Evolutionary conservation across 1,140 invertebrate species (phyloP).

Genomic region (Campoletis sonorensis): DNA sequence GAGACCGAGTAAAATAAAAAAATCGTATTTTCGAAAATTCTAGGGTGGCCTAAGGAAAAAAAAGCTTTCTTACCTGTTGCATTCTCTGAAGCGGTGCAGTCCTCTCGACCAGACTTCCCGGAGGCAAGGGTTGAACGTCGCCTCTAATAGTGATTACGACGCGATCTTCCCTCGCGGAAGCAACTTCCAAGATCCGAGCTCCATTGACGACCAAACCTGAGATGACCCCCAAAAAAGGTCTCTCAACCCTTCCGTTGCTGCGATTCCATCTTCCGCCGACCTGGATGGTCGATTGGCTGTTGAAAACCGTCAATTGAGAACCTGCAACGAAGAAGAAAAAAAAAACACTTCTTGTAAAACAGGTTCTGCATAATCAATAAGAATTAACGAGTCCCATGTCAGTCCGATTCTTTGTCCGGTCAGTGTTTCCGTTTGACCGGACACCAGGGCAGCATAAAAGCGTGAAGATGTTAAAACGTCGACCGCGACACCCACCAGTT

Average conservation of each 20-base stretch:
- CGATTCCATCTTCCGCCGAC: slow-evolving; percentile 91
- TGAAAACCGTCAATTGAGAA: slow-evolving; percentile 92
- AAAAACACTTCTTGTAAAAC: slow-evolving; percentile 1
- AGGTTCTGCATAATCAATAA: neutral
- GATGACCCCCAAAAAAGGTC: slow-evolving; percentile 90
- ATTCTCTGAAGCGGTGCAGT: slow-evolving; percentile 85
- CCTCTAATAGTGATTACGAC: slow-evolving; percentile 81
- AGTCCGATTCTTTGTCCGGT: slow-evolving; percentile 56
- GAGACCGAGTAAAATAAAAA: too few species aligned
- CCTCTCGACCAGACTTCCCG: slow-evolving; percentile 84
- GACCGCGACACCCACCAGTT: too few species aligned
- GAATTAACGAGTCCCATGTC: too few species aligned
- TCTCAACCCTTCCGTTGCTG: slow-evolving; percentile 82
- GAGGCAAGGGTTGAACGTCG: slow-evolving; percentile 82
- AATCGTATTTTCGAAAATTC: too few species aligned
- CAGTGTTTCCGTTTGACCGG: slow-evolving; percentile 65
- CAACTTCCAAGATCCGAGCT: slow-evolving; percentile 88
- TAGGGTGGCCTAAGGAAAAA: too few species aligned
- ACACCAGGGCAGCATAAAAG: slow-evolving; percentile 60
- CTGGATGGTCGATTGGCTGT: slow-evolving; percentile 92
- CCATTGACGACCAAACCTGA: slow-evolving; percentile 94
- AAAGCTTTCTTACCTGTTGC: slow-evolving; percentile 82
- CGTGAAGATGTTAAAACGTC: slow-evolving; percentile 22
- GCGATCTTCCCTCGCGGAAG: slow-evolving; percentile 86
- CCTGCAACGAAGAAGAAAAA: slow-evolving; percentile 78